Base-by-base conservation (phyloP, 2,797 vertebrate genomes). In the Eupleurogrammus muticus region DNA sequence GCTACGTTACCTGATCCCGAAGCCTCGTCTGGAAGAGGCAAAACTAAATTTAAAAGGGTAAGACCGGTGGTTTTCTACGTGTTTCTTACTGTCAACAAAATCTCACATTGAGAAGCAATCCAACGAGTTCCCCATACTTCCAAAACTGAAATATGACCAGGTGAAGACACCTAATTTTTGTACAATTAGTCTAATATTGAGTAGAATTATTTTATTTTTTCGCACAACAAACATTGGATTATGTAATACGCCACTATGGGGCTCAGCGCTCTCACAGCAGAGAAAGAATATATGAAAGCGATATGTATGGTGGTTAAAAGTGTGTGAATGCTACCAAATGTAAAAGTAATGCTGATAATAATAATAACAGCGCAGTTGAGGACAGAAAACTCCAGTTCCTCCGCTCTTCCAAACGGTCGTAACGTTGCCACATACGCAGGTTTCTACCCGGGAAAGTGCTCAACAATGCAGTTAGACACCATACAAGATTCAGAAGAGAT, bases 401-500 rank as follows among this genome's bases (percentile, higher is more conserved):
- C 59, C 2, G 8, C 50, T 50, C 10, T 12, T 21, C 3, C 61
- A 24, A 10, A 17, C 32, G 1, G 5, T 64, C 51, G 44, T 21
- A 56, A 38, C 52, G 62, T 23, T 42, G 48, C 35, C 32, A 72
- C 57, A 21, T 14, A 42, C 49, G 23, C 9, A 8, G 21, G 19
- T 20, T n/a, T 24, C 6, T 11, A 8, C 49, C 50, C 46, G n/a
- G 6, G 49, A 47, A 73, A 62, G 23, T 32, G 8, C 24, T 72
- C 4, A 0, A 42, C 19, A 23, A 28, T 57, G 24, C 64, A 32
- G 38, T 60, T 63, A 34, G 46, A 50, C 54, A 52, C 47, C 56
- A 60, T 40, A 68, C 57, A 28, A 28, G 28, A 28, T 28, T 28
- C 28, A 74, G 59, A 49, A 23, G 28, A 20, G 12, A 57, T 35